A percentile compares a stretch with the other conserved stretches of the same genome.
Conservation (phyloP, 2,113 vertebrate genomes). For the Sorex fumeus region DNA sequence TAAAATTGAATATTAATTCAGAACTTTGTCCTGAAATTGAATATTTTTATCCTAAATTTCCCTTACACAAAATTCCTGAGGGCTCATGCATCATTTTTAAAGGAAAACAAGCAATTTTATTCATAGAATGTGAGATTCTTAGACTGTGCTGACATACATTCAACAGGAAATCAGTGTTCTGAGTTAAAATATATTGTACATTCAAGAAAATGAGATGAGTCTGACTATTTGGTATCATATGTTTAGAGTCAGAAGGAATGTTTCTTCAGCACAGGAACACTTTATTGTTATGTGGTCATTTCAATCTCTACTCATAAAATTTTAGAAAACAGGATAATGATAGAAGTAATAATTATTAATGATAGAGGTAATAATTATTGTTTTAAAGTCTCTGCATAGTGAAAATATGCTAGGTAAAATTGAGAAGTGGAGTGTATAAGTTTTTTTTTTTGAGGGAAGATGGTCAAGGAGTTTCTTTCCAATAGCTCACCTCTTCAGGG, state of each 20-base stretch:
- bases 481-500: background rate
- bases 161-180: constrained; percentile 25
- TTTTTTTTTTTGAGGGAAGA: background rate
- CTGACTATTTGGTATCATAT: background rate
- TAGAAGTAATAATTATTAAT: background rate
- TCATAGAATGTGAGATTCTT: background rate
- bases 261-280: background rate
- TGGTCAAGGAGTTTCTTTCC: background rate
- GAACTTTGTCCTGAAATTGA: constrained; percentile 35
- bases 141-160: background rate
- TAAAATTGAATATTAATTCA: constrained; percentile 46
- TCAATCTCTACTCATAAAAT: constrained; percentile 5
- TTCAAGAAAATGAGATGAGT: background rate
- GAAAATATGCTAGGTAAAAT: background rate
- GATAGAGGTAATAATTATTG: background rate
- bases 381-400: background rate
- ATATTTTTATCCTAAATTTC: background rate
- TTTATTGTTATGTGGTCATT: background rate
- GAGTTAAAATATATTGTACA: background rate
- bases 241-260: background rate
- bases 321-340: background rate
- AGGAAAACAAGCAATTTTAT: background rate
- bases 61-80: background rate
- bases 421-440: background rate
- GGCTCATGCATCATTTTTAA: background rate